Conservation (phyloP, 2,797 vertebrate species). For the Callimico goeldii region DNA sequence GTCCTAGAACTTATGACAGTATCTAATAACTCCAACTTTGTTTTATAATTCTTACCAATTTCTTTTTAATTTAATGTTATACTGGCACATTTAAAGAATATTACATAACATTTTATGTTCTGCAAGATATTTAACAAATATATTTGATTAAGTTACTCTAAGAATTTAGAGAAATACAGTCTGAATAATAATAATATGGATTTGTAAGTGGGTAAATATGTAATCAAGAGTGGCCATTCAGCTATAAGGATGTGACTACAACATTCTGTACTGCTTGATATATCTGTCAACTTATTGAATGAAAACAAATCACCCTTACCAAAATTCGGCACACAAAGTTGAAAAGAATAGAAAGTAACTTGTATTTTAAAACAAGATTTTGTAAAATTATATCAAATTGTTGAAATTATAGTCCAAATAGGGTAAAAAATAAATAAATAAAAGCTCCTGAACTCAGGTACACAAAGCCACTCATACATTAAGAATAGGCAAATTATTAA, state of each 20-base stretch:
- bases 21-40: background rate
- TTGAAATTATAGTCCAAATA: background rate
- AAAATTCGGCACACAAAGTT: background rate
- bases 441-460: background rate
- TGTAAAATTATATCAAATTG: background rate
- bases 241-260: background rate
- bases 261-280: background rate
- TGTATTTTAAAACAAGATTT: background rate
- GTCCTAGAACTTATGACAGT: background rate
- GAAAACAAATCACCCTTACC: background rate
- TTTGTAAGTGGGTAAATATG: background rate
- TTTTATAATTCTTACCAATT: background rate
- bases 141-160: background rate
- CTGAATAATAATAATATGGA: background rate
- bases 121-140: background rate
- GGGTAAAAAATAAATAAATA: background rate
- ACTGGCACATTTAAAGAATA: background rate
- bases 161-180: background rate
- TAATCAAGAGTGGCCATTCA: background rate
- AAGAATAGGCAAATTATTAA: background rate
- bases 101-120: background rate
- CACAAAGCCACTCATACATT: background rate
- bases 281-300: background rate
- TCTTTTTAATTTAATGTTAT: background rate
- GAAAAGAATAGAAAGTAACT: background rate